Conservation (phyloP, 2,113 vertebrate genomes). For the Xenopus laevis region DNA sequence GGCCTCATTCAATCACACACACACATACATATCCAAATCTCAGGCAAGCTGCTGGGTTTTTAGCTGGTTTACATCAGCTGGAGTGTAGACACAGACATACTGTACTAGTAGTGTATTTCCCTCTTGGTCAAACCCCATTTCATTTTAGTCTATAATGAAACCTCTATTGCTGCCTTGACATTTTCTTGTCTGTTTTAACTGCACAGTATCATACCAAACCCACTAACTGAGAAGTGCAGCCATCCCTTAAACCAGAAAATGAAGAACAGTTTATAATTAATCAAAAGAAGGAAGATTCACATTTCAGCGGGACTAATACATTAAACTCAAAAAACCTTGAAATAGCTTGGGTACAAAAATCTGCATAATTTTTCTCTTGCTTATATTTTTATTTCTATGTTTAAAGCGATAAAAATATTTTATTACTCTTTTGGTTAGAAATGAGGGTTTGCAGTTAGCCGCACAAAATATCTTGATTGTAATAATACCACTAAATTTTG, state of each 20-base stretch:
- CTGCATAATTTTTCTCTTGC: conserved; percentile 7
- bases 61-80: conserved; percentile 4
- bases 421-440: neutral
- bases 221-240: conserved; percentile 10
- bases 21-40: conserved; percentile 6
- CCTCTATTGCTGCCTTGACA: neutral
- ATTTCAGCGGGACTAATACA: conserved; percentile 2
- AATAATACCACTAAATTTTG: too few species aligned
- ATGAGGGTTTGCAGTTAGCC: too few species aligned
- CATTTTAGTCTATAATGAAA: conserved; percentile 1
- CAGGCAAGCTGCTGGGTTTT: neutral
- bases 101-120: neutral
- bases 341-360: conserved; percentile 12
- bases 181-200: conserved; percentile 11
- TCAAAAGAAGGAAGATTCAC: conserved; percentile 12
- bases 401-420: neutral
- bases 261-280: conserved; percentile 20
- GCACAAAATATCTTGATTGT: too few species aligned
- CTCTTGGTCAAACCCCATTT: neutral
- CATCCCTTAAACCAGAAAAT: conserved; percentile 33
- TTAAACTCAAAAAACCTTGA: conserved; percentile 10
- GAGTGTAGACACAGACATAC: neutral
- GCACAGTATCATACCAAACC: conserved; percentile 10
- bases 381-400: neutral
- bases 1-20: neutral